Base-by-base conservation (phyloP, 53 echinoderm and acorn worm species). In the Paelopatides confundens region DNA sequence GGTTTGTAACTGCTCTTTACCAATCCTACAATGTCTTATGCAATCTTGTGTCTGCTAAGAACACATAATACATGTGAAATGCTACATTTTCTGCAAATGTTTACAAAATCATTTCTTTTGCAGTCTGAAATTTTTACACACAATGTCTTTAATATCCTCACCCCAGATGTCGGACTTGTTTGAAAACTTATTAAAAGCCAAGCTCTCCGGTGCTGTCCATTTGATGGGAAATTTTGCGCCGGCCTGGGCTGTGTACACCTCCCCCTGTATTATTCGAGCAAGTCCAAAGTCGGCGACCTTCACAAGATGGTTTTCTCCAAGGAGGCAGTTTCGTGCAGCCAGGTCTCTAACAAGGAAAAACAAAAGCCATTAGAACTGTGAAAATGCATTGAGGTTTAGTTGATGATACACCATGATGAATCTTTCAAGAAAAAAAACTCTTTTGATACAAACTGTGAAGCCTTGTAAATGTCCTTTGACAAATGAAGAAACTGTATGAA, bases 221-320 rank as follows among this genome's bases (percentile, higher is more conserved):
- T 98, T 98, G 95, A 98, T 98, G 76, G 98, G 98, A 82, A 98
- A 98, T 86, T 99, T 99, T 52, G 99, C 99, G 13, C 99, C 99
- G 0, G 99, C 99, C 86, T 99, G 99, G 32, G 99, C 99, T 1
- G 99, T 99, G 94, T 99, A 99, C 65, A 95, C 94, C 82, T 98
- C 98, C 23, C 98, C 98, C 46, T 87, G 85, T 15, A 92, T 93
- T 49, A 98, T 94, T 37, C 98, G 64, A n/a, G 98, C 98, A 47
- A 98, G 92, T 32, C 98, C 98, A 92, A 98, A 98, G 79, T 98
- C 98, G 3, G 98, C 98, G 33, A 98, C 98, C 53, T 98, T 95
- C 5, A 98, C 93, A 18, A 93, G 89, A 66, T 97, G 98, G 83
- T 97, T 95, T 24, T 97, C 98, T 35, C 98, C 94, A 0, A 97